phyloP scores from a whole-genome alignment of 2,113 vertebrate genomes.

The Amblyornis subalaris region DNA sequence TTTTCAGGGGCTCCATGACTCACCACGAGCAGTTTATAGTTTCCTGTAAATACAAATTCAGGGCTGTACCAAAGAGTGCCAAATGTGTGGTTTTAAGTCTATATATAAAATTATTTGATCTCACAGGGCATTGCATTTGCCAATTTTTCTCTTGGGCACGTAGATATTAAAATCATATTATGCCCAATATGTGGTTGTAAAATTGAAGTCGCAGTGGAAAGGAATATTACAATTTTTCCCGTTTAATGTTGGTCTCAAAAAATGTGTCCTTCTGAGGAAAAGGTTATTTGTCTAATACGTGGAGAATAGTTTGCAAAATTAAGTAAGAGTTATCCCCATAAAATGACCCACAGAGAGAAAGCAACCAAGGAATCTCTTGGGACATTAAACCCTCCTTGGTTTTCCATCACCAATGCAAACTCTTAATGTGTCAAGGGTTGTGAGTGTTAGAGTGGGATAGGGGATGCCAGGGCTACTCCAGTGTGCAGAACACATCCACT shows the following conservation, averaged over 20 bases:
- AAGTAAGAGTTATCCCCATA: not conserved
- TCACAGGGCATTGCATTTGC: not conserved
- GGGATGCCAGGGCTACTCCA: too few species aligned
- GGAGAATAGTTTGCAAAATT: not conserved
- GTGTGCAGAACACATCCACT: not conserved
- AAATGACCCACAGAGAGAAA: not conserved
- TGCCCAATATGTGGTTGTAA: not conserved
- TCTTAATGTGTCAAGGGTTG: rapidly evolving
- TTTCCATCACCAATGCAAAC: not conserved
- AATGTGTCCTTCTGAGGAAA: conserved; percentile 12
- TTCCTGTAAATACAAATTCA: conserved; percentile 36
- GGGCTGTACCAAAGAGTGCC: not conserved
- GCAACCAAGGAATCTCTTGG: not conserved
- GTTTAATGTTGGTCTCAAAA: conserved; percentile 33
- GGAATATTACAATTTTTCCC: not conserved
- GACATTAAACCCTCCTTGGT: not conserved
- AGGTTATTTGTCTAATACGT: conserved; percentile 33
- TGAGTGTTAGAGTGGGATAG: not conserved
- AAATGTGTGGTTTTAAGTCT: conserved; percentile 42
- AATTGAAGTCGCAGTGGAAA: conserved; percentile 5
- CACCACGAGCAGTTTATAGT: not conserved
- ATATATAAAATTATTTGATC: conserved; percentile 19
- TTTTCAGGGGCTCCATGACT: not conserved
- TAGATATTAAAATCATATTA: conserved; percentile 33
- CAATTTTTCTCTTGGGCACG: conserved; percentile 26